Conservation (phyloP, 2,113 vertebrate species). For the Lepus timidus region DNA sequence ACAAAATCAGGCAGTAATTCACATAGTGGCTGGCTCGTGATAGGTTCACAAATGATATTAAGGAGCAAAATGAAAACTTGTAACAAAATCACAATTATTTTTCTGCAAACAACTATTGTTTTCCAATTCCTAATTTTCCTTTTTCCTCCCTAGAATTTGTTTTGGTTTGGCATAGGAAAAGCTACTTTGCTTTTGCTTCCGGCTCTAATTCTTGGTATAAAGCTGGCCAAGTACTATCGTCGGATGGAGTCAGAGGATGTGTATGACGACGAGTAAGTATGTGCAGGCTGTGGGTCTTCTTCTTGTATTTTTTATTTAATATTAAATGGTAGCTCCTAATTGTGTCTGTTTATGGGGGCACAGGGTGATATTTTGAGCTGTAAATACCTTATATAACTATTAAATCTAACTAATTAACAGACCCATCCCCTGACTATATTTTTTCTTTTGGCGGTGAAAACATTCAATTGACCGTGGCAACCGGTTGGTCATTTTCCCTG, state of each 20-base stretch:
- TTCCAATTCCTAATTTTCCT: background rate
- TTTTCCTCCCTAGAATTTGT: slow-evolving; percentile 91
- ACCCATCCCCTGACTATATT: no score
- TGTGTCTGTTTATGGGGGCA: no score
- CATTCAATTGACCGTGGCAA: no score
- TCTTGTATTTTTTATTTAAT: no score
- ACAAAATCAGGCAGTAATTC: accelerated
- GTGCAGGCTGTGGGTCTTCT: background rate
- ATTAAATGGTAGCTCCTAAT: no score
- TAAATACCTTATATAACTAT: no score
- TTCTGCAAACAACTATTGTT: background rate
- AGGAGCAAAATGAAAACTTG: background rate
- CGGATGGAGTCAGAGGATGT: slow-evolving; percentile 99
- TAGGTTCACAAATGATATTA: background rate
- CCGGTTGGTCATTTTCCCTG: background rate
- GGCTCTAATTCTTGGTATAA: slow-evolving; percentile 94
- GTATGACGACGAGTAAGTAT: slow-evolving; percentile 97
- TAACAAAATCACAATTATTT: background rate
- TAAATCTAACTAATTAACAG: no score
- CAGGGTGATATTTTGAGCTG: no score
- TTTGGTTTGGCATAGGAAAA: slow-evolving; percentile 97
- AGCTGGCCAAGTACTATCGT: slow-evolving; percentile 96
- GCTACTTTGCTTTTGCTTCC: slow-evolving; percentile 93
- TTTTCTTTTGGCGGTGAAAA: no score
- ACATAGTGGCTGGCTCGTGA: background rate